Percentiles rank a stretch among this genome's conserved stretches.
These are phyloP conservation scores for Peromyscus aztecus DNA, from an alignment of 2,797 vertebrate species.

Conservation along the genomic window DNA sequence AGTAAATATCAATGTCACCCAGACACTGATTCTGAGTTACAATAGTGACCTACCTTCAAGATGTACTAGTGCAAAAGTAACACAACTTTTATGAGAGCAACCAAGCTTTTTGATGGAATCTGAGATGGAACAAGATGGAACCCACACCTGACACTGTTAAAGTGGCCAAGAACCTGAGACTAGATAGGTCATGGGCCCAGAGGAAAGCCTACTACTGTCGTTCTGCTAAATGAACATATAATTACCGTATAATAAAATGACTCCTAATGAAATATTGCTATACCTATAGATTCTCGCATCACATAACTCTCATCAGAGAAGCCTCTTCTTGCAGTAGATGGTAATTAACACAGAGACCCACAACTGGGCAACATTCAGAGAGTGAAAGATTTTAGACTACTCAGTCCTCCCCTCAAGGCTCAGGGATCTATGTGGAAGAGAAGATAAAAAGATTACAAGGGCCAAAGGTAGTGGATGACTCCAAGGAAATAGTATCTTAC, in stretches of 20 bases:
- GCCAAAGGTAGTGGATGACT: neutral
- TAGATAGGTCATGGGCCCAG: neutral
- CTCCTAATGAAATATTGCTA: neutral
- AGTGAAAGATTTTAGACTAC: neutral
- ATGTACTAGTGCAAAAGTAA: neutral
- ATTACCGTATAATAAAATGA: neutral
- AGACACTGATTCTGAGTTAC: neutral
- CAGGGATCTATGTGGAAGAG: neutral
- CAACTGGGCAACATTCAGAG: neutral
- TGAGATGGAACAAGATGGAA: neutral
- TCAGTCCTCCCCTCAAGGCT: neutral
- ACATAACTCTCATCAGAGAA: neutral
- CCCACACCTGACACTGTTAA: neutral
- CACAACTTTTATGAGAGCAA: neutral
- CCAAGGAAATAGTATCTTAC: neutral
- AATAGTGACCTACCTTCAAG: neutral
- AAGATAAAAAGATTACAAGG: neutral
- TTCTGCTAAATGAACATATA: neutral
- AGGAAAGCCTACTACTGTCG: neutral
- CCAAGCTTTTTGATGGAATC: neutral
- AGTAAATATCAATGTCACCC: neutral
- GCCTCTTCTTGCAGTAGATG: neutral
- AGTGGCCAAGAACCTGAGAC: no score
- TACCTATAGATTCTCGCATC: neutral
- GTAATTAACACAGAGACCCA: neutral